Evolutionary conservation across 2,113 vertebrate genomes (phyloP), one percentile per base, ranked within the genome.

Genomic region (Catharus fuscescens): DNA sequence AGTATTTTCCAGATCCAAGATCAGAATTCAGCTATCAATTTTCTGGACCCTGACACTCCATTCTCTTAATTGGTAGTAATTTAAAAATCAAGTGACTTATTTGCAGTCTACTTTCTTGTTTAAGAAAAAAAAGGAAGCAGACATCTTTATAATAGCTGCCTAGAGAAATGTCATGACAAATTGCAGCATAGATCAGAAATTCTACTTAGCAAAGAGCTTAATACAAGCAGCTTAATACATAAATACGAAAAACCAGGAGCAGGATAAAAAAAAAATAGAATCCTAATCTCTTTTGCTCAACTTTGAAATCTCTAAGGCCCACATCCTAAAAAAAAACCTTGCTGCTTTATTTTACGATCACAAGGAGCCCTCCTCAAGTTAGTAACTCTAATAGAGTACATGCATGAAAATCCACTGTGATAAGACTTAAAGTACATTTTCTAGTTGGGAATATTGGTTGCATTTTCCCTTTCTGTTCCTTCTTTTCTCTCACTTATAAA

Each of bases 271-370:
- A 66, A 91, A 95, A 89, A 76, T 50, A 92, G 76, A 94, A 96
- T 72, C 86, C 57, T 97, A 95, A 97, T 96, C 93, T 96, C 93
- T 96, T 95, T 95, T 96, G 92, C 94, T 96, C 93, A 97, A 97
- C 82, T 96, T 96, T 86, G 72, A 96, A 96, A 95, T 94, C 80
- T 90, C 92, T 29, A 64, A 86, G 96, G 90, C 76, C 67, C 85
- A 83, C 65, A 86, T 83, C 56, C 90, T 86, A 71, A 86, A 96
- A 96, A 96, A 38, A 64, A 28, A 31, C 20, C 72, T 57, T 7
- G 0, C 60, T 32, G 90, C 45, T 92, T 95, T 84, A 88, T 95
- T 96, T 96, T 67, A 80, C 2, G 0, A 60, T 70, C 69, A 83
- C n/a, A 44, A 83, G 60, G 67, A 90, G 47, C 29, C 21, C 52